Percentiles rank a stretch among this genome's conserved stretches.
Evolutionary conservation across 2,797 vertebrate genomes (phyloP).

Genomic region (Phaenicophaeus curvirostris): DNA sequence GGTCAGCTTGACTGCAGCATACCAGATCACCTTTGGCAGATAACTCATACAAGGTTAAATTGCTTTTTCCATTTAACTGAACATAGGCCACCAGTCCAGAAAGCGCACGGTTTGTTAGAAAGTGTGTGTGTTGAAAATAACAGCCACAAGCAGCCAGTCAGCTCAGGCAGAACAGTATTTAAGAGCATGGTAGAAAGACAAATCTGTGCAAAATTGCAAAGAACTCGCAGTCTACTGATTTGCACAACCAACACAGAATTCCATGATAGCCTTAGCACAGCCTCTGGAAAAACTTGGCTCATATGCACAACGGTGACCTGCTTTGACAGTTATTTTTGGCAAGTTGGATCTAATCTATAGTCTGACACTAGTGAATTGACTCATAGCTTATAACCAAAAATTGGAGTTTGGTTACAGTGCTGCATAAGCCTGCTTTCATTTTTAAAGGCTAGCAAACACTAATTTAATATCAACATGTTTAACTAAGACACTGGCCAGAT

Average conservation of each 20-base stretch:
- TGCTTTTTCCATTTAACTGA: conserved; percentile 7
- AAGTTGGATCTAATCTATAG: conserved; percentile 42
- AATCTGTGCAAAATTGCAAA: neutral
- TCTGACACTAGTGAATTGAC: conserved; percentile 49
- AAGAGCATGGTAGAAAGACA: neutral
- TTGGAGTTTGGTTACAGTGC: neutral
- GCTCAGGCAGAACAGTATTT: neutral
- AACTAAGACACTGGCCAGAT: neutral
- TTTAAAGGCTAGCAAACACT: neutral
- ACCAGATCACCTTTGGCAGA: neutral
- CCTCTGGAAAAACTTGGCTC: neutral
- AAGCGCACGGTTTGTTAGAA: neutral
- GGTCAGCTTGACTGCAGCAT: neutral
- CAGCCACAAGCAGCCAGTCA: neutral
- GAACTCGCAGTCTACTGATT: neutral
- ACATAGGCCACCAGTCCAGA: neutral
- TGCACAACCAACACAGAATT: neutral
- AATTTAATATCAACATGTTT: neutral
- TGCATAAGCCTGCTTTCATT: neutral
- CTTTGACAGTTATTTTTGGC: conserved; percentile 50
- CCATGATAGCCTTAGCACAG: neutral
- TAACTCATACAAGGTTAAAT: neutral
- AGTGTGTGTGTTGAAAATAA: neutral
- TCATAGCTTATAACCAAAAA: neutral
- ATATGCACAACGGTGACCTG: conserved; percentile 16